phyloP scores from a whole-genome alignment of 2,797 vertebrate species.

The Zalophus californianus region DNA sequence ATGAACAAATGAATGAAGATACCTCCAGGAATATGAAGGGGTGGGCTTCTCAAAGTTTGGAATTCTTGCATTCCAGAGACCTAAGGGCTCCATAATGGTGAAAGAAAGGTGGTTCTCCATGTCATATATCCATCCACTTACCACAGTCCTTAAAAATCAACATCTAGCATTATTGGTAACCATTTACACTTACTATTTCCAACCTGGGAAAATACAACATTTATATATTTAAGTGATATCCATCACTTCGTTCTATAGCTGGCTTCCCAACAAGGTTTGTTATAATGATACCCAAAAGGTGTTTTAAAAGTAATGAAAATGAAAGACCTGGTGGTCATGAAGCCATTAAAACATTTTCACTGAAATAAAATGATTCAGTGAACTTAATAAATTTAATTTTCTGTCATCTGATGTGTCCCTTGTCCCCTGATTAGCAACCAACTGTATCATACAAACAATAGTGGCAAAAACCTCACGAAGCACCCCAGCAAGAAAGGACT shows the following conservation, averaged over 20 bases:
- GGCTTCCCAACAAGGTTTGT: background rate
- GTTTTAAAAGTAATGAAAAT: slow-evolving; percentile 15
- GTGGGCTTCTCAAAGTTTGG: background rate
- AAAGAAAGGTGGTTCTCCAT: background rate
- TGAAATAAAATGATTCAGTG: slow-evolving; percentile 9
- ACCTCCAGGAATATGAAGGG: background rate
- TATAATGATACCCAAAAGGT: background rate
- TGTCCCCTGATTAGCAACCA: background rate
- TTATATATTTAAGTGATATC: background rate
- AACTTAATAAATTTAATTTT: background rate
- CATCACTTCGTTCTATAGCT: background rate
- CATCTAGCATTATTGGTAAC: background rate
- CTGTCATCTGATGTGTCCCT: background rate
- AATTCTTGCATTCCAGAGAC: slow-evolving; percentile 17
- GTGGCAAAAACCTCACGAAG: background rate
- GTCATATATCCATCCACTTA: background rate
- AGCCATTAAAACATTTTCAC: slow-evolving; percentile 21
- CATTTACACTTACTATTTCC: background rate
- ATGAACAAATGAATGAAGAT: background rate
- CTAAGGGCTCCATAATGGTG: background rate
- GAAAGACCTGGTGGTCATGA: slow-evolving; percentile 2
- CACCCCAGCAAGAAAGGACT: background rate
- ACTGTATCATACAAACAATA: background rate
- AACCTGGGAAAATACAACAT: background rate
- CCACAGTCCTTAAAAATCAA: background rate